A percentile compares a stretch with the other conserved stretches of the same genome.
These are phyloP conservation scores for Torymus tubicola DNA, from an alignment of 2,888 invertebrate genomes.

Conservation along the genomic window DNA sequence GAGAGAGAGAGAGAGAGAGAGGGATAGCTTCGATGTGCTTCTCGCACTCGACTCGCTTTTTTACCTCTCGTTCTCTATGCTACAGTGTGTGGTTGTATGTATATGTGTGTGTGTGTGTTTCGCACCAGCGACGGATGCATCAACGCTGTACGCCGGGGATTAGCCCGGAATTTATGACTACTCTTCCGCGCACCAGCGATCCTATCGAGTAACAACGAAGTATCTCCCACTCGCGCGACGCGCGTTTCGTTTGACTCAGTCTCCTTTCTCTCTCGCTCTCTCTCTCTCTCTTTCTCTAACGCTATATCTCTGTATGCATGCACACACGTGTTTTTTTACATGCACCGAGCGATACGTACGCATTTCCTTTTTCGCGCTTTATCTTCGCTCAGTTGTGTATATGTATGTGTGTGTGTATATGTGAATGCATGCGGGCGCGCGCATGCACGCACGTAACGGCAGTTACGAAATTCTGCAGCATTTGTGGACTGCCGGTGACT, in stretches of 20 bases:
- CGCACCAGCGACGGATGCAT: slow-evolving; percentile 60
- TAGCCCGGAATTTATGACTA: slow-evolving; percentile 65
- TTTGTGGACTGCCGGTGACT: no score
- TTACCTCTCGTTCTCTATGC: neutral
- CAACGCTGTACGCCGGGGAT: slow-evolving; percentile 63
- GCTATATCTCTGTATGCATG: no score
- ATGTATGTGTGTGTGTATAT: no score
- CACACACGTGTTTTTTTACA: no score
- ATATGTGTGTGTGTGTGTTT: neutral
- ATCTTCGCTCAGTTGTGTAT: no score
- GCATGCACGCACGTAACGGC: neutral
- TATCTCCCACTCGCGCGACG: slow-evolving; percentile 38
- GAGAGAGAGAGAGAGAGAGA: no score
- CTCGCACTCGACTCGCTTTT: neutral
- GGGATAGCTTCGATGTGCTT: slow-evolving; percentile 4
- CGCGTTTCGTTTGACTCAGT: slow-evolving; percentile 26
- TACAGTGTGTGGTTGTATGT: neutral
- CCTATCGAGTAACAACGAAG: slow-evolving; percentile 60
- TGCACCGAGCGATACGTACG: no score
- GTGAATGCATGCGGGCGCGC: no score
- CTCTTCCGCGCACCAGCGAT: slow-evolving; percentile 58
- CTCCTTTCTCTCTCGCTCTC: neutral
- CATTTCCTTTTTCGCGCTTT: no score
- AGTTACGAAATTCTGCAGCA: neutral
- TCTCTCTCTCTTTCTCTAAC: neutral